Evolutionary conservation across 2,797 vertebrate genomes (phyloP), one percentile per base, ranked within the genome.

Genomic region (Taeniopygia guttata): DNA sequence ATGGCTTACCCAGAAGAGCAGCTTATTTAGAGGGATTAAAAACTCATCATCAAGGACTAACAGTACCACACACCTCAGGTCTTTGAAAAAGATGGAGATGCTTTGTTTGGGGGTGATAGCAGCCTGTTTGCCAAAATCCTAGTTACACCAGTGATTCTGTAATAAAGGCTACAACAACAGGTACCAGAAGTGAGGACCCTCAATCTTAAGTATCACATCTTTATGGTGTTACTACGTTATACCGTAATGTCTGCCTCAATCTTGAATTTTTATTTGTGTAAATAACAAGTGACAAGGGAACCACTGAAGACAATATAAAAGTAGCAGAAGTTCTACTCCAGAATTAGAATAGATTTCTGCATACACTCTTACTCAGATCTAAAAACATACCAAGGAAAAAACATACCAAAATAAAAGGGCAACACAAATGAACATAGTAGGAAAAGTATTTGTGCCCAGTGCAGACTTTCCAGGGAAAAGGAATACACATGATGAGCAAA

Each of bases 351-450:
- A 92, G 87, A 86, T 42, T 96, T 97, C 96, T 94, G 97, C 80
- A 0, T 87, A 89, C 60, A 77, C 86, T 93, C 16, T 84, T 95
- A 97, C 29, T 92, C 51, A 25, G 92, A 89, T 91, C 89, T 94
- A 83, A 97, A 97, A 97, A 97, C 89, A 94, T 96, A 97, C 86
- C 91, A 93, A 78, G 94, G 95, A 78, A 96, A 97, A 97, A 95
- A 95, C 89, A 94, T 95, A 96, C 70, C 90, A 98, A 98, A 96
- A 97, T 95, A 97, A 97, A 96, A 95, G 93, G 92, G 85, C 89
- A 96, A 97, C 96, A 98, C 95, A 98, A 97, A 98, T 94, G 95
- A 98, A 98, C 97, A 96, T 79, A 97, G 94, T 95, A 92, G 96
- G 97, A 96, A 96, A 97, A 97, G 91, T 97, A 97, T 93, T 96